These are phyloP conservation scores for Mayetiola destructor DNA, from an alignment of 2,888 invertebrate genomes.

Conservation along the genomic window DNA sequence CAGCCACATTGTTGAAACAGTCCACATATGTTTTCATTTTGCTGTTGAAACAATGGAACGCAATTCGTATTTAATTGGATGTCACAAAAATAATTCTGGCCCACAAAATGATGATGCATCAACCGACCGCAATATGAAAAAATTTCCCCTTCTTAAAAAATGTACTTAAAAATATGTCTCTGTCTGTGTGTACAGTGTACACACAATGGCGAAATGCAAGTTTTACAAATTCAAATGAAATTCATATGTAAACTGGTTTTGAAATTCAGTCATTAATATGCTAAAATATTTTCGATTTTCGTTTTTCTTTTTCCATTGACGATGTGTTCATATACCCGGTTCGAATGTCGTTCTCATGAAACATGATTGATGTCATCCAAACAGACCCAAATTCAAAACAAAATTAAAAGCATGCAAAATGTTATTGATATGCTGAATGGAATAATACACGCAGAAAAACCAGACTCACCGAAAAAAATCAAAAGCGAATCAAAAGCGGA, in stretches of 20 bases:
- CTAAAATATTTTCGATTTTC: not conserved
- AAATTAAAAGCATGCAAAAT: constrained; percentile 58
- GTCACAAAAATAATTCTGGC: too few species aligned
- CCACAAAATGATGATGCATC: too few species aligned
- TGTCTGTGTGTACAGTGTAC: constrained; percentile 2
- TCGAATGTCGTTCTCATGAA: not conserved
- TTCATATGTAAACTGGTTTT: not conserved
- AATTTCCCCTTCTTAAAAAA: constrained; percentile 1
- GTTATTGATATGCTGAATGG: constrained; percentile 78
- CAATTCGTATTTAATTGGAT: too few species aligned
- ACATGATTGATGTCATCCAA: not conserved
- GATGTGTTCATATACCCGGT: not conserved
- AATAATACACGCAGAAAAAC: constrained; percentile 58
- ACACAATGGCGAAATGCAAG: constrained; percentile 12
- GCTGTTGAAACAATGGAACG: too few species aligned
- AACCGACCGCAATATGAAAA: not conserved
- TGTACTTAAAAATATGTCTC: constrained; percentile 5
- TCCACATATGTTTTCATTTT: too few species aligned
- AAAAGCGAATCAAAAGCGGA: not conserved
- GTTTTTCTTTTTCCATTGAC: constrained; percentile 4
- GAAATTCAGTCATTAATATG: constrained; percentile 2
- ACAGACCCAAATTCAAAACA: constrained; percentile 34
- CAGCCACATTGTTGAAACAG: too few species aligned
- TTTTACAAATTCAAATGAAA: constrained; percentile 8
- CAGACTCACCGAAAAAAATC: constrained; percentile 19